A percentile compares a stretch with the other conserved stretches of the same genome.
These are phyloP conservation scores for Luscinia megarhynchos DNA, from an alignment of 2,797 vertebrate species.

Conservation along the genomic window DNA sequence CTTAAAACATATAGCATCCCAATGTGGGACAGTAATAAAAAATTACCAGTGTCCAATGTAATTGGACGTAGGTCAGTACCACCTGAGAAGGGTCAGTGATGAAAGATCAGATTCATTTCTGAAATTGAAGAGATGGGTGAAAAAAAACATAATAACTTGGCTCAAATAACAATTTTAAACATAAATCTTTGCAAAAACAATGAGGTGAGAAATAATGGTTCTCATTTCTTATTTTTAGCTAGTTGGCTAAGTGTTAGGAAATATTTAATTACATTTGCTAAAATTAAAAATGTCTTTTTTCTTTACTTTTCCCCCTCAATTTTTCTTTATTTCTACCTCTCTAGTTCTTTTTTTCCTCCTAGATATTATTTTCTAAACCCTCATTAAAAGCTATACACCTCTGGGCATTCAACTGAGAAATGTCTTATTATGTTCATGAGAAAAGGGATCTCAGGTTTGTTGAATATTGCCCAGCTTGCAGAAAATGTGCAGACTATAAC, in stretches of 20 bases:
- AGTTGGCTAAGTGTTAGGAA: not conserved
- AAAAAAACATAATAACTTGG: not conserved
- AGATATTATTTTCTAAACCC: not conserved
- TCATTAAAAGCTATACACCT: conserved; percentile 32
- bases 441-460: conserved; percentile 33
- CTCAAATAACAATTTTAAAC: not conserved
- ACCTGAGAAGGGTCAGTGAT: not conserved
- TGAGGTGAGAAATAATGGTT: not conserved
- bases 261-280: not conserved
- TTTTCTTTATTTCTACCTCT: not conserved
- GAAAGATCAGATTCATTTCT: not conserved
- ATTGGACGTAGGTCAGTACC: not conserved
- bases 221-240: not conserved
- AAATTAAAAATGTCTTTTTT: not conserved
- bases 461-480: conserved; percentile 37
- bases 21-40: not conserved
- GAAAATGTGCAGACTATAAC: conserved; percentile 56
- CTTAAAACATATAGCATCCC: not conserved
- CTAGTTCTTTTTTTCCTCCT: not conserved
- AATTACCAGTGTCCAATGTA: not conserved
- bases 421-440: conserved; percentile 40
- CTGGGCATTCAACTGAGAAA: conserved; percentile 27
- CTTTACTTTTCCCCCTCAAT: not conserved
- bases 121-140: not conserved
- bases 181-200: not conserved